These are phyloP conservation scores for Condylostylus longicornis DNA, from an alignment of 1,140 invertebrate genomes.

Conservation along the genomic window DNA sequence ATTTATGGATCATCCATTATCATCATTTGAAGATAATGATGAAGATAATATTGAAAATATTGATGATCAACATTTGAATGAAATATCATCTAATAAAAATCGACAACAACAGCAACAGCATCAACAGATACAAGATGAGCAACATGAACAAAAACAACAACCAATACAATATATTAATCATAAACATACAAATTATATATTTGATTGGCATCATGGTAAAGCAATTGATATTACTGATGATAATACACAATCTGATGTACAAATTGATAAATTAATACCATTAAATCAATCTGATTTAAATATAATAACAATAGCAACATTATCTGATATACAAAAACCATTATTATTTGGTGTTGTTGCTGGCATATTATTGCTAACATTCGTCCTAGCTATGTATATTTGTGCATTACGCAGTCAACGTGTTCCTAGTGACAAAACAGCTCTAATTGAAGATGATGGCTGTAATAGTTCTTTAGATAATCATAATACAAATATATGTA, in stretches of 20 bases:
- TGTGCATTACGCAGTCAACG: slow-evolving; percentile 3
- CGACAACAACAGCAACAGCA: neutral
- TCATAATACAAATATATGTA: no score
- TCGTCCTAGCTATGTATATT: slow-evolving; percentile 4
- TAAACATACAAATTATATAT: slow-evolving; percentile 9
- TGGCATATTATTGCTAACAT: slow-evolving; percentile 5
- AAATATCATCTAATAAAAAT: neutral
- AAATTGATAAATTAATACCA: slow-evolving; percentile 12
- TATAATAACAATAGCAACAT: slow-evolving; percentile 8
- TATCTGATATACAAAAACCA: slow-evolving; percentile 9
- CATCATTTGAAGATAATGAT: neutral
- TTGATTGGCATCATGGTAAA: slow-evolving; percentile 7
- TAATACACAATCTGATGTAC: neutral
- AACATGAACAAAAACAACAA: slow-evolving; percentile 4
- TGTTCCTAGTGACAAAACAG: slow-evolving; percentile 6
- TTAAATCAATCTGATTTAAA: slow-evolving; percentile 25
- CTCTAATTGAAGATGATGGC: slow-evolving; percentile 5
- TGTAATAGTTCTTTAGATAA: no score
- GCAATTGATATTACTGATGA: neutral
- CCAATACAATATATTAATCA: slow-evolving; percentile 7
- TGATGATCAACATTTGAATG: neutral
- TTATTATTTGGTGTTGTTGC: slow-evolving; percentile 6
- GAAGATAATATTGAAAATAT: neutral
- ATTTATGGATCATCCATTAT: no score
- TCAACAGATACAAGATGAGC: neutral